Evolutionary conservation across 2,888 invertebrate genomes (phyloP).

Genomic region (Tigriopus californicus): DNA sequence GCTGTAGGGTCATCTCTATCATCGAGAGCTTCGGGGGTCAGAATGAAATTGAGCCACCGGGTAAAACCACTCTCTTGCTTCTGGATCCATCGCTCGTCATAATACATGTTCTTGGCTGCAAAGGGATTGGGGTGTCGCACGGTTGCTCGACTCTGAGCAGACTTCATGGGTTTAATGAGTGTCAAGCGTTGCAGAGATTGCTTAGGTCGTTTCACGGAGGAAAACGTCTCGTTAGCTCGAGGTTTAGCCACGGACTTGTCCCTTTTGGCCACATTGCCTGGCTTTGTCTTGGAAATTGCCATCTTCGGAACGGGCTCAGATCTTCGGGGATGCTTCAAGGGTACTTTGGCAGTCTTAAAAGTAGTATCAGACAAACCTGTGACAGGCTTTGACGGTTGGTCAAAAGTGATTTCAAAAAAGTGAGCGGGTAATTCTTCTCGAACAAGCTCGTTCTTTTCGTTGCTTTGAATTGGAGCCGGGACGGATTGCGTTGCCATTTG

Average conservation of each 20-base stretch:
- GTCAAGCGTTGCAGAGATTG: not conserved
- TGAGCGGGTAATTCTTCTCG: no score
- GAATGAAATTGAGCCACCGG: conserved; percentile 30
- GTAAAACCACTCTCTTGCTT: conserved; percentile 31
- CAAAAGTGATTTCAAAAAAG: no score
- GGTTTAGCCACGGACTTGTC: not conserved
- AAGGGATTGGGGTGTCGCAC: conserved; percentile 9
- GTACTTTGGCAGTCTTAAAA: no score
- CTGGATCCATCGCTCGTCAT: conserved; percentile 32
- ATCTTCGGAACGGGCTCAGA: not conserved
- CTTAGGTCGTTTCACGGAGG: not conserved
- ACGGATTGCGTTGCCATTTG: no score
- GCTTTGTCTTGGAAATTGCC: not conserved
- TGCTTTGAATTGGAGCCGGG: no score
- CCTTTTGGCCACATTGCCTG: not conserved
- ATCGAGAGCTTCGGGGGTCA: conserved; percentile 28
- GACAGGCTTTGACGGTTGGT: no score
- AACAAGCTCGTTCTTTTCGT: no score
- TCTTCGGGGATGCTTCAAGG: no score
- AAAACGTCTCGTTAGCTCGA: not conserved
- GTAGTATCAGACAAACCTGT: no score
- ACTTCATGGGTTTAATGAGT: not conserved
- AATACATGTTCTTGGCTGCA: conserved; percentile 30
- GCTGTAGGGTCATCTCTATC: conserved; percentile 14
- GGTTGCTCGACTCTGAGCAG: not conserved